Evolutionary conservation across 2,888 invertebrate genomes (phyloP), one percentile per base, ranked within the genome.

Genomic region (Apoda limacodes): DNA sequence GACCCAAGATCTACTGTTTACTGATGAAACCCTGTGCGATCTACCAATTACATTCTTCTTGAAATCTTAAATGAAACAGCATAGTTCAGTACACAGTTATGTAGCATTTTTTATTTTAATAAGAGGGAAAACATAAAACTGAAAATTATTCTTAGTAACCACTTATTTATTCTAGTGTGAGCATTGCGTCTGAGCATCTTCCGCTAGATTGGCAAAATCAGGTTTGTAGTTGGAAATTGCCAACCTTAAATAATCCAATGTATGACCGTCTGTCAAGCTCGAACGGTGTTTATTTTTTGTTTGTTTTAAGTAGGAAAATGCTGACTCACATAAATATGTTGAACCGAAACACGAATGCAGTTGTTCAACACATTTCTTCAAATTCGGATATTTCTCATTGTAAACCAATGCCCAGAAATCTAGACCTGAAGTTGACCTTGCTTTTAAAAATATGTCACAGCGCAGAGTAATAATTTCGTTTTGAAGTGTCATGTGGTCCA

Each of bases 301-400:
- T 37, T 41, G 40, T 26, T 46, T 46, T 35, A n/a, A n/a, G n/a
- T n/a, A n/a, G n/a, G n/a, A n/a, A n/a, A n/a, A n/a, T n/a, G n/a
- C n/a, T n/a, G n/a, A 42, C 36, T 46, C 40, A 45, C 37, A 40
- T 42, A 39, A 42, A 35, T 43, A 43, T 43, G 36, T 41, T 39
- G 40, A 37, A 42, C 42, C 35, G 42, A 48, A 42, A 42, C 42
- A 46, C 34, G 37, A 39, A 45, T n/a, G n/a, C n/a, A n/a, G n/a
- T n/a, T n/a, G n/a, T n/a, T n/a, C n/a, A n/a, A n/a, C n/a, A n/a
- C n/a, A 42, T 45, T 47, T 45, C 37, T 45, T 45, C 38, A 42
- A 44, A 39, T 43, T 43, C 46, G 38, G 39, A 43, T 43, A 46
- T 45, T 43, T 45, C 10, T 48, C 45, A 23, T 42, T 43, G 48